These are phyloP conservation scores for Miichthys miiuy DNA, from an alignment of 2,797 vertebrate genomes.

Conservation along the genomic window DNA sequence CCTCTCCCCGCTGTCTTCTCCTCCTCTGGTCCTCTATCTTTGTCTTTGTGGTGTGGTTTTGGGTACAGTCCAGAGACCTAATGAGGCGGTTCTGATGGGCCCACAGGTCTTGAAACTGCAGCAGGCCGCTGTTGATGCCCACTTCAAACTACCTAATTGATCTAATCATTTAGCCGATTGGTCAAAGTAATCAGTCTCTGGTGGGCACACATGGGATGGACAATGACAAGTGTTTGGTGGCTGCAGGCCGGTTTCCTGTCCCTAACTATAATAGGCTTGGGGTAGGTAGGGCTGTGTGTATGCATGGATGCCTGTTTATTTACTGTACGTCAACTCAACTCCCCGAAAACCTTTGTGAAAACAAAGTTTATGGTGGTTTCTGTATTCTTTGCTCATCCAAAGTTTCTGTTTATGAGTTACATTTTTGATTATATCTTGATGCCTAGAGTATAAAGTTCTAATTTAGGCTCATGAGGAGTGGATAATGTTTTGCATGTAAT, in stretches of 20 bases:
- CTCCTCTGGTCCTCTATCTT: conserved; percentile 60
- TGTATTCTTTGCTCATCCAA: conserved; percentile 41
- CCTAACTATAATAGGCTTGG: conserved; percentile 39
- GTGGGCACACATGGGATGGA: conserved; percentile 79
- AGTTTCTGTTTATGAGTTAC: conserved; percentile 59
- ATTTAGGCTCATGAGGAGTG: conserved; percentile 26
- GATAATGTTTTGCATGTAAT: conserved; percentile 66
- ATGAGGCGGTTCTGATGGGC: conserved; percentile 84
- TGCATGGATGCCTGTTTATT: conserved; percentile 13
- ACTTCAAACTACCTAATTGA: conserved; percentile 82
- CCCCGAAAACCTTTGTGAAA: conserved; percentile 18
- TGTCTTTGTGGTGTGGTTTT: conserved; percentile 75
- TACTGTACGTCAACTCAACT: conserved; percentile 15
- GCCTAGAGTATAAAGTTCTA: conserved; percentile 52
- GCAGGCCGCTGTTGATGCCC: conserved; percentile 74
- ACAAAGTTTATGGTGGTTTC: conserved; percentile 43
- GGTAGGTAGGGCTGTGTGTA: conserved; percentile 1
- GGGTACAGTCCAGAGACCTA: conserved; percentile 82
- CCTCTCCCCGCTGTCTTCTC: conserved; percentile 43
- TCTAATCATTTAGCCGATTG: conserved; percentile 86
- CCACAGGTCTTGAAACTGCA: conserved; percentile 78
- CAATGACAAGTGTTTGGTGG: conserved; percentile 76
- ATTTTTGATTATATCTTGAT: conserved; percentile 56
- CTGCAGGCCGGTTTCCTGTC: conserved; percentile 52
- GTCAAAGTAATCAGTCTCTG: conserved; percentile 83